phyloP scores from a whole-genome alignment of 2,888 invertebrate species.

The Sclerodermus sp. region DNA sequence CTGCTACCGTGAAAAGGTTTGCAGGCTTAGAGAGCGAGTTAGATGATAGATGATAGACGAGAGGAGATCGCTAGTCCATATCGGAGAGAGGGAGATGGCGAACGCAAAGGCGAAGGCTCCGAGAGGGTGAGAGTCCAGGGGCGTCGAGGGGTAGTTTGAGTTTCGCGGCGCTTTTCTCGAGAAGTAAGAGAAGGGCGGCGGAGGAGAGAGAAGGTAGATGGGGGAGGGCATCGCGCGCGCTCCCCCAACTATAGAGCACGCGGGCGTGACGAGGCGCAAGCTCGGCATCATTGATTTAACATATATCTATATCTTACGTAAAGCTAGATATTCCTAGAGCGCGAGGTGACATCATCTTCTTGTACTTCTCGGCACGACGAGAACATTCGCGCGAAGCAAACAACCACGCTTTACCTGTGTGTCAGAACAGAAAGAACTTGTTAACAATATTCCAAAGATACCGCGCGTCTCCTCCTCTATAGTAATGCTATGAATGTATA shows the following conservation, averaged over 20 bases:
- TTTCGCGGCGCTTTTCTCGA: conserved; percentile 11
- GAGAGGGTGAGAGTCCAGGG: conserved; percentile 2
- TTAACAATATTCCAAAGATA: too few species aligned
- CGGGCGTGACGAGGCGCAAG: conserved; percentile 46
- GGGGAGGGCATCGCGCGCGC: too few species aligned
- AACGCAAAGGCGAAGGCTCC: too few species aligned
- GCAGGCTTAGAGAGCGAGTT: neutral
- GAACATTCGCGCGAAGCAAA: neutral
- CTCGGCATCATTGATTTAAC: conserved; percentile 56
- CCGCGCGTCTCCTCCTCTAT: too few species aligned
- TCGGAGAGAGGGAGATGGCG: too few species aligned
- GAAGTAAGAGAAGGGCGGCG: conserved; percentile 9
- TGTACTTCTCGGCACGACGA: conserved; percentile 4
- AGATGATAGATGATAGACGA: too few species aligned
- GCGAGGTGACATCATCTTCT: conserved; percentile 17
- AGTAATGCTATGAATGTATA: too few species aligned
- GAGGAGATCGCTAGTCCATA: too few species aligned
- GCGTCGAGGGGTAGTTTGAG: conserved; percentile 2
- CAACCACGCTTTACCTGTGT: too few species aligned
- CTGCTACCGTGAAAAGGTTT: too few species aligned
- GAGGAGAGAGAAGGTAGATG: too few species aligned
- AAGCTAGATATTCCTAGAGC: conserved; percentile 16
- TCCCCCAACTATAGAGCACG: conserved; percentile 52
- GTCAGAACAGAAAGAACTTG: too few species aligned
- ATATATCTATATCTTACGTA: conserved; percentile 28